Percentiles rank a stretch among this genome's conserved stretches.
Conservation (phyloP, 2,113 vertebrate genomes). For the Centropristis striata region DNA sequence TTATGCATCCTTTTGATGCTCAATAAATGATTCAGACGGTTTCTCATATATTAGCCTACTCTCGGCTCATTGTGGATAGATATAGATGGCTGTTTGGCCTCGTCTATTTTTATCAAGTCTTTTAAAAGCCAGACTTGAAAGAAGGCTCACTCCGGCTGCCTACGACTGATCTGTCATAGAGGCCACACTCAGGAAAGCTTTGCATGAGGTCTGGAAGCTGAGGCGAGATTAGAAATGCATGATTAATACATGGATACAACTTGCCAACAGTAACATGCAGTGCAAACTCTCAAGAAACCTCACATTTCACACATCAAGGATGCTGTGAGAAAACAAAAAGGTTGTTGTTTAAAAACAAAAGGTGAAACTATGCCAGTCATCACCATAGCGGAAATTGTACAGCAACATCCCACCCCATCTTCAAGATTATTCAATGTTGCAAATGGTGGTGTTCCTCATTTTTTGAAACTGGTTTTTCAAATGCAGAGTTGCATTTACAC, state of each 20-base stretch:
- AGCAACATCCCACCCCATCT: neutral
- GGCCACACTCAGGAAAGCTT: slow-evolving; percentile 15
- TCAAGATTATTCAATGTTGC: neutral
- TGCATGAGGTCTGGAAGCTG: slow-evolving; percentile 24
- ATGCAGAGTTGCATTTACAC: too few species aligned
- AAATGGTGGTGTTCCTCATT: neutral
- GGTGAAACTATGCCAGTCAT: neutral
- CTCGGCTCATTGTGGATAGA: slow-evolving; percentile 25
- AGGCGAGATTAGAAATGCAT: slow-evolving; percentile 45
- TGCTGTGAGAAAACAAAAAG: neutral
- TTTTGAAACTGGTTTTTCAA: neutral
- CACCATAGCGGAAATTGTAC: neutral
- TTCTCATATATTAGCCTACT: slow-evolving; percentile 23
- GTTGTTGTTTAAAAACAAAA: neutral
- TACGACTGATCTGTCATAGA: slow-evolving; percentile 30
- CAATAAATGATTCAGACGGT: slow-evolving; percentile 29
- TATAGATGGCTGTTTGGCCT: slow-evolving; percentile 40
- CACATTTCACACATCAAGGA: neutral
- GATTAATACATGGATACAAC: slow-evolving; percentile 29
- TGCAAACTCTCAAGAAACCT: slow-evolving; percentile 4
- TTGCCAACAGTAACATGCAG: neutral
- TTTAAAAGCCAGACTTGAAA: slow-evolving; percentile 43
- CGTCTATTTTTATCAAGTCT: slow-evolving; percentile 60
- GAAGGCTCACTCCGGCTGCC: slow-evolving; percentile 19
- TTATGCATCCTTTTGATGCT: slow-evolving; percentile 44